A percentile compares a stretch with the other conserved stretches of the same genome.
phyloP scores from a whole-genome alignment of 2,888 invertebrate genomes.

The Miltochrista miniata region DNA sequence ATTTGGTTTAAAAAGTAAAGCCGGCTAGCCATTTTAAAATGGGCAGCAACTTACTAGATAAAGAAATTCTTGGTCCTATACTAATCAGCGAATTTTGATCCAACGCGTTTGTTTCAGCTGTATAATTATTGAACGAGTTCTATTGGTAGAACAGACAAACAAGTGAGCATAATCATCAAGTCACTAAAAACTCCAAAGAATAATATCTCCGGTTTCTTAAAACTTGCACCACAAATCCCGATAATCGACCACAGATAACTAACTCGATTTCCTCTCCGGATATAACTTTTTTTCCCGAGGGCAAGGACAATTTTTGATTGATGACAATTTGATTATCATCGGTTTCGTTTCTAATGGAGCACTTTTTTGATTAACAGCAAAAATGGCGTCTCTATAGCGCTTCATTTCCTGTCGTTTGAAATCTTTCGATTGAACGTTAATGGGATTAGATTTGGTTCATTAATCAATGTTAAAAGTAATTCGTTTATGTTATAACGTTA shows the following conservation, averaged over 20 bases:
- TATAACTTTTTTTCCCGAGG: constrained; percentile 49
- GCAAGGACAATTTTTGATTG: constrained; percentile 51
- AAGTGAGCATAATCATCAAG: too few relatives aligned
- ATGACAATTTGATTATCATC: constrained; percentile 51
- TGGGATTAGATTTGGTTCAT: constrained; percentile 18
- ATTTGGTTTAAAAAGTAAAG: too few relatives aligned
- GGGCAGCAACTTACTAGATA: too few relatives aligned
- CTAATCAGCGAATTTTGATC: too few relatives aligned
- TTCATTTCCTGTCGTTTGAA: constrained; percentile 30
- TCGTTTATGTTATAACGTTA: not conserved
- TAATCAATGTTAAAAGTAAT: constrained; percentile 5
- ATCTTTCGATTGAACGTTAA: constrained; percentile 15
- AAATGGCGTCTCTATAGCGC: constrained; percentile 17
- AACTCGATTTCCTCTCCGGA: constrained; percentile 58
- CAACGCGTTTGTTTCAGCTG: too few relatives aligned
- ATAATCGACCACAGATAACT: constrained; percentile 38
- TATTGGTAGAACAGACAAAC: too few relatives aligned
- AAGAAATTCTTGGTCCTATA: too few relatives aligned
- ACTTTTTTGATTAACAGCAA: constrained; percentile 38
- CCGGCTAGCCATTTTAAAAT: too few relatives aligned
- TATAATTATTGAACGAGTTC: too few relatives aligned
- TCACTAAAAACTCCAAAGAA: too few relatives aligned
- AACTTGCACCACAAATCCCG: constrained; percentile 4
- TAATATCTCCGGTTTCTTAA: constrained; percentile 1
- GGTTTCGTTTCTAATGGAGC: constrained; percentile 29